Conservation (phyloP, 92 coral and sea anemone genomes). For the Virgularia gustaviana region DNA sequence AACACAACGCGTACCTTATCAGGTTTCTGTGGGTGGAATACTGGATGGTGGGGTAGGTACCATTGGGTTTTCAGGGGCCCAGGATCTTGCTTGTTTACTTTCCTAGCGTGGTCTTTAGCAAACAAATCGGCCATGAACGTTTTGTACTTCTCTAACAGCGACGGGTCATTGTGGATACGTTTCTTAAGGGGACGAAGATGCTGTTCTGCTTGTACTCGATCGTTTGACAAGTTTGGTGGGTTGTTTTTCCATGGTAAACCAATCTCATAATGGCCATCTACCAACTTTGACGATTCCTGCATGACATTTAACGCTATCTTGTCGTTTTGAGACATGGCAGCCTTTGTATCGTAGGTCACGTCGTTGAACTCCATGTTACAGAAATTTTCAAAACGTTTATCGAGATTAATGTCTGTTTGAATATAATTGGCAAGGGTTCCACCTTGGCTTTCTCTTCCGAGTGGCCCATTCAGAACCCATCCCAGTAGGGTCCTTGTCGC, state of each 20-base stretch:
- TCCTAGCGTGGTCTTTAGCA: slow-evolving; percentile 43
- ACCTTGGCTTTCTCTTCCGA: slow-evolving; percentile 35
- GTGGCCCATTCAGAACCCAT: slow-evolving; percentile 58
- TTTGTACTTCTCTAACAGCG: slow-evolving; percentile 23
- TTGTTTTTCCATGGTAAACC: slow-evolving; percentile 50
- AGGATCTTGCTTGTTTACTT: slow-evolving; percentile 22
- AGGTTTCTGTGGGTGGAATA: slow-evolving; percentile 50
- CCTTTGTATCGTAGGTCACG: slow-evolving; percentile 16
- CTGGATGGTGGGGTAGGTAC: slow-evolving; percentile 60
- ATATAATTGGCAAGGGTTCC: slow-evolving; percentile 12
- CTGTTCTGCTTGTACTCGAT: slow-evolving; percentile 31
- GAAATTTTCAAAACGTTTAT: slow-evolving; percentile 39
- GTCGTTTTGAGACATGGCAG: slow-evolving; percentile 52
- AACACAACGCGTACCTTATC: slow-evolving; percentile 53
- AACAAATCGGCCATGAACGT: slow-evolving; percentile 39
- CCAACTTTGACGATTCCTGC: slow-evolving; percentile 25
- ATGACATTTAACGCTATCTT: slow-evolving; percentile 33
- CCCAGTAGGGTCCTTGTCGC: slow-evolving; percentile 51
- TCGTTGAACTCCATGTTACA: slow-evolving; percentile 45
- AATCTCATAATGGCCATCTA: slow-evolving; percentile 47
- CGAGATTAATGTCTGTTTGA: slow-evolving; percentile 23
- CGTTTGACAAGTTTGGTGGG: slow-evolving; percentile 28
- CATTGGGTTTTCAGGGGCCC: slow-evolving; percentile 25
- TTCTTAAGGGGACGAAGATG: slow-evolving; percentile 27
- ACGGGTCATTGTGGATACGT: slow-evolving; percentile 23